Evolutionary conservation across 2,113 vertebrate genomes (phyloP).

Genomic region (Sterna hirundo): DNA sequence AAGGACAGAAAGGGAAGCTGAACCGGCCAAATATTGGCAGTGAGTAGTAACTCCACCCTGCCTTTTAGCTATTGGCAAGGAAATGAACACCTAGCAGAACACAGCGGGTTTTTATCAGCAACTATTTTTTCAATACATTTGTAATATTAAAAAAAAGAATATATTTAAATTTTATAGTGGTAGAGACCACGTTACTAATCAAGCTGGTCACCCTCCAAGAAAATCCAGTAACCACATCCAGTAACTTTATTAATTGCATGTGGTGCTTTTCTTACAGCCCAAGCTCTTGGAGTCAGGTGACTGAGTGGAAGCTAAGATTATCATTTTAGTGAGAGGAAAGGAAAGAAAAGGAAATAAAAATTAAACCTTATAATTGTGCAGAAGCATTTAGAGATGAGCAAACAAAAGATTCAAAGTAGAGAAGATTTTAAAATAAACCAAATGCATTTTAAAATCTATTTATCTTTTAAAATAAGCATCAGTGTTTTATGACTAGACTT

Average conservation of each 20-base stretch:
- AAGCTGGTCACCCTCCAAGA: neutral
- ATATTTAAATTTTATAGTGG: neutral
- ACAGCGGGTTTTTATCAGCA: neutral
- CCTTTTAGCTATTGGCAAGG: neutral
- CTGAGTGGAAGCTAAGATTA: neutral
- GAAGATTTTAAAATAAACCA: neutral
- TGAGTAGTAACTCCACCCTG: neutral
- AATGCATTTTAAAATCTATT: neutral
- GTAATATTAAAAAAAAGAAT: neutral
- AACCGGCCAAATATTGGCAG: neutral
- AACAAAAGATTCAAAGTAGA: neutral
- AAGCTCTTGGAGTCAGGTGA: neutral
- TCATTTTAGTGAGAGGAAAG: neutral
- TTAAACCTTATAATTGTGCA: neutral
- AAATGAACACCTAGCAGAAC: neutral
- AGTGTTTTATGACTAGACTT: neutral
- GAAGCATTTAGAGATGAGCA: neutral
- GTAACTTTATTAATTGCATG: neutral
- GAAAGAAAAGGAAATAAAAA: neutral
- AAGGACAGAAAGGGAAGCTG: neutral
- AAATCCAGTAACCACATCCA: neutral
- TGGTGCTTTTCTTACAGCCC: neutral
- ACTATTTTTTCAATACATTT: neutral
- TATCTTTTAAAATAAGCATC: neutral
- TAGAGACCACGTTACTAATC: neutral